phyloP scores from a whole-genome alignment of 2,888 invertebrate species.

The Ommatoiulus sabulosus region DNA sequence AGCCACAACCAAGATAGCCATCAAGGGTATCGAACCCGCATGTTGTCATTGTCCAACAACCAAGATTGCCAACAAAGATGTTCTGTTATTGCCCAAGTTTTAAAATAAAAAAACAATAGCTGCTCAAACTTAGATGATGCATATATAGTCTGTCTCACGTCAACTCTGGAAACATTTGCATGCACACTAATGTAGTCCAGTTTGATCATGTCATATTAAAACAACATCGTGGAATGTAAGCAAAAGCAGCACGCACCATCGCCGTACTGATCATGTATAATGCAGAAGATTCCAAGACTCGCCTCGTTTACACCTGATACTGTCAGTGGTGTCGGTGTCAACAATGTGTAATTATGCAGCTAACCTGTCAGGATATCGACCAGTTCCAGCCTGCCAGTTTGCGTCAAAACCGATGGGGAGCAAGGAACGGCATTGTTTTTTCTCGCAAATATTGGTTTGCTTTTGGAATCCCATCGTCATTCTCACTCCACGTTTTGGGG shows the following conservation, averaged over 20 bases:
- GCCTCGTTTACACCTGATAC: neutral
- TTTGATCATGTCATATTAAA: neutral
- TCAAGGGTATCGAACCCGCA: too few species aligned
- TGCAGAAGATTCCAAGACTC: neutral
- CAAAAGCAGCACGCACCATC: neutral
- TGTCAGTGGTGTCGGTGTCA: neutral
- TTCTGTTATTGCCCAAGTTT: too few species aligned
- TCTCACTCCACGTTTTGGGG: neutral
- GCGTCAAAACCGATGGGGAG: neutral
- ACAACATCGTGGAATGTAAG: neutral
- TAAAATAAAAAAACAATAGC: too few species aligned
- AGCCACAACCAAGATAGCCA: too few species aligned
- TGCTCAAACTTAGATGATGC: too few species aligned
- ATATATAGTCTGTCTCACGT: too few species aligned
- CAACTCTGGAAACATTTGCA: too few species aligned
- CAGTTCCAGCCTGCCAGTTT: neutral
- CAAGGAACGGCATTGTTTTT: neutral
- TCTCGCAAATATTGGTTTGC: neutral
- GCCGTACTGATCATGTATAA: neutral
- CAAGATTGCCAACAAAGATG: too few species aligned
- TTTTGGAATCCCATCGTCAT: neutral
- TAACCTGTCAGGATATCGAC: neutral
- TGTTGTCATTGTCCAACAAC: too few species aligned
- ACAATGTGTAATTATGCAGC: conserved; percentile 1
- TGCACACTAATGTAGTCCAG: neutral